Percentiles rank a stretch among this genome's conserved stretches.
These are phyloP conservation scores for Ectropis crepuscularia DNA, from an alignment of 2,888 invertebrate species.

Conservation along the genomic window DNA sequence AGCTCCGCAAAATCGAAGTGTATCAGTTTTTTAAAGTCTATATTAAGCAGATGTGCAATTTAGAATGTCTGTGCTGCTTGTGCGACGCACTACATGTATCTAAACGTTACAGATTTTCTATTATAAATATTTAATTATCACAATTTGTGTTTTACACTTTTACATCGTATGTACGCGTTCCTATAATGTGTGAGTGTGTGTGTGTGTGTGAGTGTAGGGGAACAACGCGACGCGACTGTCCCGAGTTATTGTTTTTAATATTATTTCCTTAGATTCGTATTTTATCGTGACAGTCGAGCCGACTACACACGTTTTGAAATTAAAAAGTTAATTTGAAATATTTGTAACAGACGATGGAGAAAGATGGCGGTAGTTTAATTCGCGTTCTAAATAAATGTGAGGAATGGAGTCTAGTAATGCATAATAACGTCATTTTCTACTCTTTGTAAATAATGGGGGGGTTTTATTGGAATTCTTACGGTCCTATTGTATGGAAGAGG, in stretches of 20 bases:
- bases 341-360: too few relatives aligned
- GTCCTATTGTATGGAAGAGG: neutral
- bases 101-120: too few relatives aligned
- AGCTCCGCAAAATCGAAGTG: too few relatives aligned
- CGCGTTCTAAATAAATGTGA: too few relatives aligned
- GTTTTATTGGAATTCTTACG: neutral
- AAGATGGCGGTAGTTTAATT: too few relatives aligned
- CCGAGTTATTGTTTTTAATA: constrained; percentile 18
- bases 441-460: constrained; percentile 3
- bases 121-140: neutral
- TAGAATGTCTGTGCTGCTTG: too few relatives aligned
- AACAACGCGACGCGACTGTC: constrained; percentile 1
- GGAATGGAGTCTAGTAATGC: neutral
- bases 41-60: too few relatives aligned
- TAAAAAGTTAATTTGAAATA: too few relatives aligned
- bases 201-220: neutral
- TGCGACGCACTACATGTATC: too few relatives aligned
- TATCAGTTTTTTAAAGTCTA: too few relatives aligned
- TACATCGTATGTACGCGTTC: neutral
- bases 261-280: constrained; percentile 17
- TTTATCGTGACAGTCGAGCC: constrained; percentile 5
- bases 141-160: neutral
- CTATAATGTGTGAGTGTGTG: neutral
- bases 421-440: constrained; percentile 10
- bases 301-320: too few relatives aligned